Evolutionary conservation across 2,888 invertebrate species (phyloP), one percentile per base, ranked within the genome.

Genomic region (Nebria brevicollis): DNA sequence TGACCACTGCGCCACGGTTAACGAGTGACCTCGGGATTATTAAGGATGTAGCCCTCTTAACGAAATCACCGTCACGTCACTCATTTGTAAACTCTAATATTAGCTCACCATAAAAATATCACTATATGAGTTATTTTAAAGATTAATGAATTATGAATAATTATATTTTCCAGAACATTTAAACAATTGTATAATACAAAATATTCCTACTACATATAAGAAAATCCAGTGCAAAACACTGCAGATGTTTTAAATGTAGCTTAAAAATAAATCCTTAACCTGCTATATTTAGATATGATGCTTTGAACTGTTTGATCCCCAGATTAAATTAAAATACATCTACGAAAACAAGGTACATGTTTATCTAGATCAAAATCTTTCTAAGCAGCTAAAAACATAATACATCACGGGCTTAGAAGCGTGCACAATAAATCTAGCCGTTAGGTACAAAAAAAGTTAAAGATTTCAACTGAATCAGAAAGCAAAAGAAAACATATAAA

Each of bases 21-120:
- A 43, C 73, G 43, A 73, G 42, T 73, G 42, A 73, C 73, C 73
- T 73, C 73, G 73, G 43, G 73, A 73, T 73, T 73, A 73, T 73
- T 34, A 43, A 41, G 73, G 73, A 73, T 73, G 42, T 42, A 73
- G 43, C 73, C 41, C 73, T 73, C 43, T 73, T 73, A 41, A 41
- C 41, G n/a, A 34, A n/a, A 73, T 3, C 13, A 41, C 1, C 34
- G 25, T 15, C 70, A 54, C 13, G 54, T 54, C 70, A 25, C 11
- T 70, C 70, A 70, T 70, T 70, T 70, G 25, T 70, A 70, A 70
- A 70, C 13, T 54, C 54, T 8, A 8, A 3, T 54, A 2, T 34
- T 2, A 34, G 2, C 34, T 34, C 5, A 5, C 34, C 34, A 4
- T 4, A 34, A 2, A 34, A 34, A 34, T 34, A 34, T 34, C 5